These are phyloP conservation scores for Limnephilus marmoratus DNA, from an alignment of 2,888 invertebrate genomes.

Conservation along the genomic window DNA sequence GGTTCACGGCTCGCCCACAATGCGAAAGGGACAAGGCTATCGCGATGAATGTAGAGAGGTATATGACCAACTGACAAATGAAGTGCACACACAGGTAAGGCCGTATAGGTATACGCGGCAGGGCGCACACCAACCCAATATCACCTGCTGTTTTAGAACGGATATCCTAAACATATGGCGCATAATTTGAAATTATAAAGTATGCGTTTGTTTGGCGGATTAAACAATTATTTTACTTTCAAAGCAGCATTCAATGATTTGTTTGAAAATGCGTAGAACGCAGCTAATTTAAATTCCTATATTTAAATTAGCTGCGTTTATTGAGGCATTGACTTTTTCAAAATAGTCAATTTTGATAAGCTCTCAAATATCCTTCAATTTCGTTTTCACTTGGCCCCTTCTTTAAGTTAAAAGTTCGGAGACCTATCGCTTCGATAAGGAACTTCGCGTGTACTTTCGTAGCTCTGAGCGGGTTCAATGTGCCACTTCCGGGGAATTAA, in stretches of 20 bases:
- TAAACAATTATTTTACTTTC: neutral
- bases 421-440: neutral
- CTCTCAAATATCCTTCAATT: neutral
- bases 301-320: too few relatives aligned
- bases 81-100: conserved; percentile 6
- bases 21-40: conserved; percentile 55
- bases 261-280: neutral
- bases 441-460: neutral
- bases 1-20: conserved; percentile 55
- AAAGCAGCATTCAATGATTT: neutral
- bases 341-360: too few relatives aligned
- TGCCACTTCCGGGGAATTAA: neutral
- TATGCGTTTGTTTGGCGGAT: neutral
- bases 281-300: neutral
- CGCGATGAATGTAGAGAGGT: conserved; percentile 30
- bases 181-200: neutral
- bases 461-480: neutral
- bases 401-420: neutral
- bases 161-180: conserved; percentile 38
- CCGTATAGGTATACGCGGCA: conserved; percentile 29
- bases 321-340: too few relatives aligned
- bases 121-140: conserved; percentile 44
- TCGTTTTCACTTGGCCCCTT: neutral
- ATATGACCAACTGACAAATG: conserved; percentile 49
- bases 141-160: conserved; percentile 57